Base-by-base conservation (phyloP, 2,113 vertebrate species). In the Trichechus manatus region DNA sequence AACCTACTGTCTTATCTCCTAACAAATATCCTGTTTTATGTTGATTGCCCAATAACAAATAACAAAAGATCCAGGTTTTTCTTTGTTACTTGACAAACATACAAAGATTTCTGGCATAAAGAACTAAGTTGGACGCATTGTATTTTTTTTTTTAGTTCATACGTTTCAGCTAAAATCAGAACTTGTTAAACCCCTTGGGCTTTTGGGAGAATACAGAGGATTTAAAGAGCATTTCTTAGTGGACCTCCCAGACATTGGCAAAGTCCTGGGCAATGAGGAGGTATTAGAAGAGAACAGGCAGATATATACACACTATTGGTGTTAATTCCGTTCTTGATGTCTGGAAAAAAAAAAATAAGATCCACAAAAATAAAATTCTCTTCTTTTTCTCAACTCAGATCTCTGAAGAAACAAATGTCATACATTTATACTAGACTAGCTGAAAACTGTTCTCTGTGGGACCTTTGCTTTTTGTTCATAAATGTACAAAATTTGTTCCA, bases 141-240 rank as follows among this genome's bases (percentile, higher is more conserved):
- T 82, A 80, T 3, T 31, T 47, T 85, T 66, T 72, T 47, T 85
- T 64, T 82, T 33, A 6, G 61, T 92, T 94, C 92, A 50, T 87
- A 93, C 87, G 29, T 91, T 93, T 96, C 70, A 77, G 95, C 64
- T 96, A 87, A 96, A 97, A 95, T 97, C 88, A 94, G 91, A 89
- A 93, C 91, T 95, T 93, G 80, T 84, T 95, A 94, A 97, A 83
- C 27, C 93, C 83, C 92, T 96, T 70, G 50, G 93, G 89, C 56
- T 96, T 97, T 80, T 95, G 80, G 68, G 97, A 97, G 87, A 96
- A 96, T 91, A 89, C 75, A 93, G 75, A 92, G 75, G 89, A 97
- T 89, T 94, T 96, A 90, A 96, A 95, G 81, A 96, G 36, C 44
- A 56, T 93, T 96, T 97, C 94, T 96, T 82, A 10, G 77, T 83